A percentile compares a stretch with the other conserved stretches of the same genome.
phyloP scores from a whole-genome alignment of 2,888 invertebrate species.

The Halictus ligatus region DNA sequence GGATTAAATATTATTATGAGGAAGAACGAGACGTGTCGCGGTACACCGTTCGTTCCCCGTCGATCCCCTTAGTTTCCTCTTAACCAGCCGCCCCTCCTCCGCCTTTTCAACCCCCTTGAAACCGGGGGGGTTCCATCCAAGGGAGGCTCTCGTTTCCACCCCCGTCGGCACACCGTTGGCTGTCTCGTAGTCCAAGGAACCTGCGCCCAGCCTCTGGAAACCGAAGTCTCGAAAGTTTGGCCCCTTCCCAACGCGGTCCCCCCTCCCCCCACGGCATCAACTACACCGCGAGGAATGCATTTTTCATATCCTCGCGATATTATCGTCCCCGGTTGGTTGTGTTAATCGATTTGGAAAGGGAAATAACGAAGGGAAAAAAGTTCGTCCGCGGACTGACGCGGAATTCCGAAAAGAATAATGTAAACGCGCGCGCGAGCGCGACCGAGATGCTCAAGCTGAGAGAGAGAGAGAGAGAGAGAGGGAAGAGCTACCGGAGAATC shows the following conservation, averaged over 20 bases:
- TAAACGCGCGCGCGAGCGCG: slow-evolving; percentile 16
- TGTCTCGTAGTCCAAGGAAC: slow-evolving; percentile 44
- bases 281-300: slow-evolving; percentile 75
- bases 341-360: slow-evolving; percentile 73
- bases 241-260: slow-evolving; percentile 66
- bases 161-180: not conserved
- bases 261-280: slow-evolving; percentile 55
- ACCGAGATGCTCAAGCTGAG: not conserved
- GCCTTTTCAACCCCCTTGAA: not conserved
- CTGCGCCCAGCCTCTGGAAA: slow-evolving; percentile 65
- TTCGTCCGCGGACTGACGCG: slow-evolving; percentile 37
- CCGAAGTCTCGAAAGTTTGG: slow-evolving; percentile 78
- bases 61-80: slow-evolving; percentile 53
- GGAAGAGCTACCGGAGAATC: not conserved
- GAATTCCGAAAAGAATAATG: slow-evolving; percentile 49
- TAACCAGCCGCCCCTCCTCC: slow-evolving; percentile 34
- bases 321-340: slow-evolving; percentile 71
- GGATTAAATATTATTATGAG: slow-evolving; percentile 84
- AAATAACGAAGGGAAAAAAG: slow-evolving; percentile 49
- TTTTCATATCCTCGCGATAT: slow-evolving; percentile 78
- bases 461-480: not conserved
- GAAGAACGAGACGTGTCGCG: slow-evolving; percentile 80
- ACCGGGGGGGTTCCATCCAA: not conserved
- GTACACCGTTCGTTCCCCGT: slow-evolving; percentile 62
- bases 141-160: not conserved